Conservation (phyloP, 23 tunicate genomes). For the Phallusia fumigata region DNA sequence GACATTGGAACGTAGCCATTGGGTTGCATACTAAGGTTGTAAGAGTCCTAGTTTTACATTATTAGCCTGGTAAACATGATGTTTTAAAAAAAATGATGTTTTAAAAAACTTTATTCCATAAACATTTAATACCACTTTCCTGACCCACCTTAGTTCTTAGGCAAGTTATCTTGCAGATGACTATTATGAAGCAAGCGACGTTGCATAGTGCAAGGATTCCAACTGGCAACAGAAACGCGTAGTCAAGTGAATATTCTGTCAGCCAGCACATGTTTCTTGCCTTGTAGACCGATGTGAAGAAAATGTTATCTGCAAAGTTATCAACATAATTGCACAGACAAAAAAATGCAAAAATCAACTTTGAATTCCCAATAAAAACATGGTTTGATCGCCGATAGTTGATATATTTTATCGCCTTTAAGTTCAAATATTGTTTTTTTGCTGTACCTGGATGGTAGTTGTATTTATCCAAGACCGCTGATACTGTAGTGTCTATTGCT, state of each 20-base stretch:
- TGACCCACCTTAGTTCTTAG: not conserved
- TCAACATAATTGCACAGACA: too few species aligned
- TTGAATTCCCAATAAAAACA: too few species aligned
- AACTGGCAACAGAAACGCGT: slow-evolving; percentile 38
- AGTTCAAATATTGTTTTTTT: too few species aligned
- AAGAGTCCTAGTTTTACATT: not conserved
- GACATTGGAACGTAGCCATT: too few species aligned
- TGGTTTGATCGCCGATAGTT: too few species aligned
- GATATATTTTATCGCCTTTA: too few species aligned
- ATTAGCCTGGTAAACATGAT: too few species aligned
- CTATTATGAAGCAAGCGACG: slow-evolving; percentile 12
- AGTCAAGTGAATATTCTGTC: slow-evolving; percentile 20
- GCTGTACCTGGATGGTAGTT: not conserved
- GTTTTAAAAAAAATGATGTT: not conserved
- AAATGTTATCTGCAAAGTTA: slow-evolving; percentile 15
- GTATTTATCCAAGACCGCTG: not conserved
- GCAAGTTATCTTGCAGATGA: slow-evolving; percentile 18
- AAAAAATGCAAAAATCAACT: too few species aligned
- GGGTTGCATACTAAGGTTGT: too few species aligned
- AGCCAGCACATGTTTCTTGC: slow-evolving; percentile 35
- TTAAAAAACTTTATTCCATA: not conserved
- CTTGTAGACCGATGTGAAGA: slow-evolving; percentile 18
- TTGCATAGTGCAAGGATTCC: slow-evolving; percentile 24
- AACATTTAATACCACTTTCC: not conserved
- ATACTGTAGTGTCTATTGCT: not conserved